Evolutionary conservation across 1,140 invertebrate species (phyloP).

Genomic region (Cryptotermes secundus): DNA sequence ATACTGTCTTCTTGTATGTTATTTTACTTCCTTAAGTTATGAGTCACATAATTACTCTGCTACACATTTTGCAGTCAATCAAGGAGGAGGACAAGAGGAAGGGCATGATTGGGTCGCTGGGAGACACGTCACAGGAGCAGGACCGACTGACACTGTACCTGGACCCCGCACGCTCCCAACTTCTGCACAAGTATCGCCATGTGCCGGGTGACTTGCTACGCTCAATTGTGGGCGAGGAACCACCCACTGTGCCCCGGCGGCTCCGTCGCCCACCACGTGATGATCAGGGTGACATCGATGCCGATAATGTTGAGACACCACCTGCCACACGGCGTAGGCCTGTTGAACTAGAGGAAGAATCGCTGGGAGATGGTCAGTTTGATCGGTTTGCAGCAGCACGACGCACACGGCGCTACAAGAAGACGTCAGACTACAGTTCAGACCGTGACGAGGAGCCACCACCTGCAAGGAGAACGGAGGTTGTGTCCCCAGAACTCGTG

Average conservation of each 20-base stretch:
- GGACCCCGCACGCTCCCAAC: conserved; percentile 35
- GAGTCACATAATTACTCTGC: too few species aligned
- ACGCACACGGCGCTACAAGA: conserved; percentile 78
- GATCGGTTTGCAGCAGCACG: conserved; percentile 79
- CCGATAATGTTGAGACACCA: conserved; percentile 88
- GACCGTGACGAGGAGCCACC: conserved; percentile 27
- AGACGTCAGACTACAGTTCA: conserved; percentile 44
- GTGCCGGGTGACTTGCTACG: conserved; percentile 40
- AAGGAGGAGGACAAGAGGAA: conserved; percentile 58
- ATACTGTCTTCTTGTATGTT: too few species aligned
- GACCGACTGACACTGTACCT: conserved; percentile 67
- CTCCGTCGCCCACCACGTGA: conserved; percentile 46
- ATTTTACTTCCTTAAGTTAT: too few species aligned
- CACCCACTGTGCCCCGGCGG: conserved; percentile 46
- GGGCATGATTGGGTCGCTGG: conserved; percentile 52
- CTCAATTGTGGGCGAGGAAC: conserved; percentile 41
- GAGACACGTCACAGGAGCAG: conserved; percentile 45
- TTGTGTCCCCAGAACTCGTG: conserved; percentile 50
- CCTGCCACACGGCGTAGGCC: conserved; percentile 62
- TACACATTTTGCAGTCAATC: conserved; percentile 48
- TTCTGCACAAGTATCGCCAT: conserved; percentile 40
- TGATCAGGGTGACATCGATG: conserved; percentile 82
- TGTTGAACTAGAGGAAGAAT: conserved; percentile 27
- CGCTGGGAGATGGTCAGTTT: conserved; percentile 65
- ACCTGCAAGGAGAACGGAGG: conserved; percentile 42